Evolutionary conservation across 2,797 vertebrate genomes (phyloP).

Genomic region (Glossophaga mutica): DNA sequence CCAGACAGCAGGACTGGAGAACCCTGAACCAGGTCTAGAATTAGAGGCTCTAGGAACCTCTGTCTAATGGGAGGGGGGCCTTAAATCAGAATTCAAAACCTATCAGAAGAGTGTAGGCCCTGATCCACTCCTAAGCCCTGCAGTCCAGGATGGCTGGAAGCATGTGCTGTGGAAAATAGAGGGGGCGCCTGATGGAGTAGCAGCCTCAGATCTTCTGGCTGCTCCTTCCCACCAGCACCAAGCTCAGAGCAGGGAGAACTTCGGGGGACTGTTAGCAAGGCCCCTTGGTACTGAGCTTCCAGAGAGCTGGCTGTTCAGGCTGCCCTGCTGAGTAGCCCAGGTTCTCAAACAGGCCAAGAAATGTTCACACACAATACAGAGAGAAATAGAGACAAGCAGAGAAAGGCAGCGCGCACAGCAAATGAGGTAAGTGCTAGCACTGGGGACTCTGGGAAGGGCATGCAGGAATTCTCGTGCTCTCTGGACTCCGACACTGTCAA

Average conservation of each 20-base stretch:
- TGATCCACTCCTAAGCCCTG: background rate
- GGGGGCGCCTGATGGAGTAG: too few relatives aligned
- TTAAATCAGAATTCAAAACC: background rate
- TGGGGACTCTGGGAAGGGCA: background rate
- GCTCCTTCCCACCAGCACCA: background rate
- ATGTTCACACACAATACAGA: background rate
- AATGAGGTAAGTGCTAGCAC: accelerated
- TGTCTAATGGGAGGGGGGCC: background rate
- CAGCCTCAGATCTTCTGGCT: too few relatives aligned
- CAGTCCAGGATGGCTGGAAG: background rate
- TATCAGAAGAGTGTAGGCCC: too few relatives aligned
- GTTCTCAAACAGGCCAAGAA: background rate
- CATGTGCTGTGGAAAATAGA: background rate
- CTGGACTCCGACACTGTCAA: background rate
- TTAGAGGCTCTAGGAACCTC: background rate
- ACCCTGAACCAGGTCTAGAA: background rate
- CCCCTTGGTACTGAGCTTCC: background rate
- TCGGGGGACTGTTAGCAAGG: background rate
- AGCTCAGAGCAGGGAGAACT: background rate
- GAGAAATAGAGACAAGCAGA: background rate
- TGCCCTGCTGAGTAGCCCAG: background rate
- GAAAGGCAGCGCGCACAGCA: too few relatives aligned
- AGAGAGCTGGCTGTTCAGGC: background rate
- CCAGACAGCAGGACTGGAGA: background rate
- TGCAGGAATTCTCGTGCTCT: background rate